phyloP scores from a whole-genome alignment of 2,888 invertebrate species.

The Melanargia galathea region DNA sequence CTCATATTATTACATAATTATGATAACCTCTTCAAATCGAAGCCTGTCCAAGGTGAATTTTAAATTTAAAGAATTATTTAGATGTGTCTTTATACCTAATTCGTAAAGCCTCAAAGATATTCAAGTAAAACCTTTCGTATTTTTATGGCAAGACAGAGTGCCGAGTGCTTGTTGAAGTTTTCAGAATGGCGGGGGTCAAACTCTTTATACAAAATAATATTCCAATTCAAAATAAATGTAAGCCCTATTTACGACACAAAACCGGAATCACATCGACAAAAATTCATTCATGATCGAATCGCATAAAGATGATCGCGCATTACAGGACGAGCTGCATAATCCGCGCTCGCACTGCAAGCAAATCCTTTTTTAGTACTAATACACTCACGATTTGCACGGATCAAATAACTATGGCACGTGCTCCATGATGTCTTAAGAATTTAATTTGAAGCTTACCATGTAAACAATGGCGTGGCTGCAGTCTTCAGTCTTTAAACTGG shows the following conservation, averaged over 20 bases:
- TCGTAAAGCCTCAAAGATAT: neutral
- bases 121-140: neutral
- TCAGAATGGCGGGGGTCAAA: conserved; percentile 7
- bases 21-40: too few relatives aligned
- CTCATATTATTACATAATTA: too few relatives aligned
- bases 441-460: too few relatives aligned
- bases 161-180: conserved; percentile 4
- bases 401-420: too few relatives aligned
- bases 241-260: conserved; percentile 10
- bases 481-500: too few relatives aligned
- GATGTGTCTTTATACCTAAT: too few relatives aligned
- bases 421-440: too few relatives aligned
- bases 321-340: neutral
- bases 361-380: neutral
- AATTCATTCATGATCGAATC: conserved; percentile 24
- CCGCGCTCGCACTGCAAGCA: neutral
- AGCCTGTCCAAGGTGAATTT: too few relatives aligned
- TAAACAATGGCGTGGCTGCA: too few relatives aligned
- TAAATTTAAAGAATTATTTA: too few relatives aligned
- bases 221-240: conserved; percentile 11
- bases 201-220: conserved; percentile 15
- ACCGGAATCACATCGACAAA: conserved; percentile 10
- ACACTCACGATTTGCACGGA: neutral
- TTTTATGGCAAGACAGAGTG: conserved; percentile 8
- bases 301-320: conserved; percentile 14